Percentiles rank a stretch among this genome's conserved stretches.
Conservation (phyloP, 1,140 invertebrate species). For the Piezodorus guildinii region DNA sequence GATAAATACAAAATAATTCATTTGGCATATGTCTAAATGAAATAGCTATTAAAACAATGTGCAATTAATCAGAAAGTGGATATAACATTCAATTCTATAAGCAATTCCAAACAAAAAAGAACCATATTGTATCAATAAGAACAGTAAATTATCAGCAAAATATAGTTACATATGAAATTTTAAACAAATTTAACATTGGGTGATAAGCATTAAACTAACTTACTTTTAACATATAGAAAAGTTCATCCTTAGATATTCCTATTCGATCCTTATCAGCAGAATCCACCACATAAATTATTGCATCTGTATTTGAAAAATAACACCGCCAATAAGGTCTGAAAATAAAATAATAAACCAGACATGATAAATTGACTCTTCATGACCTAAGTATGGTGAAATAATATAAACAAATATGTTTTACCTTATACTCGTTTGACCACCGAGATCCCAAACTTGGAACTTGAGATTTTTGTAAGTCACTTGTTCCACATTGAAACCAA, state of each 20-base stretch:
- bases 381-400: not conserved
- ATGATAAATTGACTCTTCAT: too few relatives aligned
- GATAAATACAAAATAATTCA: too few relatives aligned
- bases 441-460: conserved; percentile 97
- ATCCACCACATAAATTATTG: conserved; percentile 99
- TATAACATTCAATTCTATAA: too few relatives aligned
- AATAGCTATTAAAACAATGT: too few relatives aligned
- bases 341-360: conserved; percentile 30
- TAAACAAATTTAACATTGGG: not conserved
- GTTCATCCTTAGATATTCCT: conserved; percentile 96
- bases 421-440: conserved; percentile 92
- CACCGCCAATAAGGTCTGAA: conserved; percentile 97
- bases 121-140: too few relatives aligned
- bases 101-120: too few relatives aligned
- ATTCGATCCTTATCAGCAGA: conserved; percentile 97
- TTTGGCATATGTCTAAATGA: too few relatives aligned
- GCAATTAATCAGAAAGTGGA: too few relatives aligned
- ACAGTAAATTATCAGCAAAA: too few relatives aligned
- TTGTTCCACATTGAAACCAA: conserved; percentile 97
- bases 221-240: conserved; percentile 92
- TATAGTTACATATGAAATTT: too few relatives aligned
- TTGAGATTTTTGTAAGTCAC: conserved; percentile 92
- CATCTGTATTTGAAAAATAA: conserved; percentile 99
- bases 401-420: conserved; percentile 29
- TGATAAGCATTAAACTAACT: conserved; percentile 29